These are phyloP conservation scores for Vulpes vulpes DNA, from an alignment of 2,113 vertebrate genomes.

Conservation along the genomic window DNA sequence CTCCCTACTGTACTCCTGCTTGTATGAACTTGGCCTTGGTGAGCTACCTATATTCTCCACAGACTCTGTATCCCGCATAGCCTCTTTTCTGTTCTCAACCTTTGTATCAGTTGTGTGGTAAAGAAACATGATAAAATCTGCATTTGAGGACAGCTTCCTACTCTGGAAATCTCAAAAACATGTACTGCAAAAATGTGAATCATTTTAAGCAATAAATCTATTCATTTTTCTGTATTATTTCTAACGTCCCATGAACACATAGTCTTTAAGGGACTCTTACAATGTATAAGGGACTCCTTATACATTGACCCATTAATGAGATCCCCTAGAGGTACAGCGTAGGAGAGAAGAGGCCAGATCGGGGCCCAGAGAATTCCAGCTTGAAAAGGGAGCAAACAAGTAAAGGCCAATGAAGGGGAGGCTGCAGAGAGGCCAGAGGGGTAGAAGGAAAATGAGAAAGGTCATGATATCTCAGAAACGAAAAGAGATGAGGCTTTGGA, in stretches of 20 bases:
- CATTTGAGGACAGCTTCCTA: neutral
- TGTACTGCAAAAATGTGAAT: neutral
- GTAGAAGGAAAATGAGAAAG: neutral
- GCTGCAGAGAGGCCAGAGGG: neutral
- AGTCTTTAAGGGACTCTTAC: neutral
- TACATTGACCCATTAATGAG: neutral
- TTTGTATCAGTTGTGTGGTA: neutral
- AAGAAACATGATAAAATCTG: neutral
- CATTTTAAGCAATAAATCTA: neutral
- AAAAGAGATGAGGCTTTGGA: neutral
- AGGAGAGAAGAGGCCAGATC: neutral
- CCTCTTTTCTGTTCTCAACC: neutral
- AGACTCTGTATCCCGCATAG: neutral
- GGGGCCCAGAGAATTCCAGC: neutral
- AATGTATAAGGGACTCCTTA: neutral
- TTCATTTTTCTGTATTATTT: neutral
- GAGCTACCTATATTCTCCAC: neutral
- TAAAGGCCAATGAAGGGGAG: neutral
- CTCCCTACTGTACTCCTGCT: neutral
- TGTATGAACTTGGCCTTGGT: neutral
- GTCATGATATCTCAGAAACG: neutral
- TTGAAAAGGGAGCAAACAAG: neutral
- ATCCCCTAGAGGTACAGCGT: neutral
- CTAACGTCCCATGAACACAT: neutral
- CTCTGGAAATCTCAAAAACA: neutral